Evolutionary conservation across 2,797 vertebrate species (phyloP).

Genomic region (Crossoptilon crossoptilon): DNA sequence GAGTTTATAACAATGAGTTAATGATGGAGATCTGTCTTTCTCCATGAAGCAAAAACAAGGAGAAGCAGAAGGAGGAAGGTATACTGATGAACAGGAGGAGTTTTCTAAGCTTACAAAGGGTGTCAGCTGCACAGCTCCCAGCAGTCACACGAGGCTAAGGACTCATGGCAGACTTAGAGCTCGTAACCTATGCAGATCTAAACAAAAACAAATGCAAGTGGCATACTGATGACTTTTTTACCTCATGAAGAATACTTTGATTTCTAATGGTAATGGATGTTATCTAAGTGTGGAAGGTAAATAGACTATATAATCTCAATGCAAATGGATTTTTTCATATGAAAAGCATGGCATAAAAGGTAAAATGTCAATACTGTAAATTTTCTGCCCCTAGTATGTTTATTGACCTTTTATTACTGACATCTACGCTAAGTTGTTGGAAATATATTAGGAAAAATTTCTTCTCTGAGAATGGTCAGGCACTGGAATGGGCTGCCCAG

Average conservation of each 20-base stretch:
- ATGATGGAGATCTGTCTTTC: background rate
- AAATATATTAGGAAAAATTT: background rate
- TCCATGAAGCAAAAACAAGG: background rate
- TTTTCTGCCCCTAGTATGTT: background rate
- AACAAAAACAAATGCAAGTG: background rate
- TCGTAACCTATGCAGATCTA: background rate
- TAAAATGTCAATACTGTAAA: background rate
- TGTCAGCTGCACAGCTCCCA: too few relatives aligned
- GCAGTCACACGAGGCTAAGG: background rate
- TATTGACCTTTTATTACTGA: slow-evolving; percentile 6
- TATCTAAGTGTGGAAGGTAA: background rate
- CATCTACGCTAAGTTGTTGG: background rate
- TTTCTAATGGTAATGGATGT: background rate
- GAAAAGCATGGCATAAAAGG: background rate
- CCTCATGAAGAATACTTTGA: background rate
- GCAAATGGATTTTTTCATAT: background rate
- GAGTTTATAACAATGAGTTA: background rate
- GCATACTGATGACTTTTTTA: background rate
- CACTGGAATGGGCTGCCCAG: too few relatives aligned
- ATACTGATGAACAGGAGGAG: background rate
- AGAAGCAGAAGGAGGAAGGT: background rate
- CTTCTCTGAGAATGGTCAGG: too few relatives aligned
- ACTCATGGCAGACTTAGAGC: background rate
- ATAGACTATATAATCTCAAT: background rate
- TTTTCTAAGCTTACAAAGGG: too few relatives aligned